Conservation (phyloP, 1,140 invertebrate genomes). For the Drosophila mauritiana region DNA sequence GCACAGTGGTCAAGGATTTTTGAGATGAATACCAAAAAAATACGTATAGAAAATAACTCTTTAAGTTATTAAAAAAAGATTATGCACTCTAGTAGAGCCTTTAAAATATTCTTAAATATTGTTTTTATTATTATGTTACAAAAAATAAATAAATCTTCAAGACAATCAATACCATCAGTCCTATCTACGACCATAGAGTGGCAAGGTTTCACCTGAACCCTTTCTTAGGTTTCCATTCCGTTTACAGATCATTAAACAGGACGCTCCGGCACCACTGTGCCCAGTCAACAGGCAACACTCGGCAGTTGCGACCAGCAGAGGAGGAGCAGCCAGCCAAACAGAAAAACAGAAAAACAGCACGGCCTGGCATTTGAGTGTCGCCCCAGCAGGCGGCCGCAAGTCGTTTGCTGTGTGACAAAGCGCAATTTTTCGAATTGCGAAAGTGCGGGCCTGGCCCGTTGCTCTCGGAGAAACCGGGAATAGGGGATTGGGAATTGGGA, state of each 20-base stretch:
- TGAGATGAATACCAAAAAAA: not conserved
- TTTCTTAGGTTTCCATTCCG: no score
- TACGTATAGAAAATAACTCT: not conserved
- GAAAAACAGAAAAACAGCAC: constrained; percentile 12
- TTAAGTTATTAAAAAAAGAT: no score
- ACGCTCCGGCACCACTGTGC: constrained; percentile 12
- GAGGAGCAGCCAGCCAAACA: not conserved
- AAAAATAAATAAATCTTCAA: no score
- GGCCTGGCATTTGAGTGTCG: constrained; percentile 69
- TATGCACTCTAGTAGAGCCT: no score
- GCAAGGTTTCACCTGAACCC: no score
- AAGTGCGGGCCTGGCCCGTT: constrained; percentile 55
- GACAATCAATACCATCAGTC: no score
- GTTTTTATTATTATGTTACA: no score
- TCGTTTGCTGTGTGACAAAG: constrained; percentile 69
- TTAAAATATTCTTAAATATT: no score
- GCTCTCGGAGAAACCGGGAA: constrained; percentile 9
- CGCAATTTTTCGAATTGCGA: constrained; percentile 78
- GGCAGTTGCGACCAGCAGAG: constrained; percentile 35
- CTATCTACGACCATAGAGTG: no score
- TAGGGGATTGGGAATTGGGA: constrained; percentile 5
- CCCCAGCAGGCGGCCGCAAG: constrained; percentile 63
- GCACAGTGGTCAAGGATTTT: constrained; percentile 32
- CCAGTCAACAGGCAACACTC: constrained; percentile 41
- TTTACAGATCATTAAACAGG: not conserved